Conservation (phyloP, 2,888 invertebrate species). For the Diaprepes abbreviatus region DNA sequence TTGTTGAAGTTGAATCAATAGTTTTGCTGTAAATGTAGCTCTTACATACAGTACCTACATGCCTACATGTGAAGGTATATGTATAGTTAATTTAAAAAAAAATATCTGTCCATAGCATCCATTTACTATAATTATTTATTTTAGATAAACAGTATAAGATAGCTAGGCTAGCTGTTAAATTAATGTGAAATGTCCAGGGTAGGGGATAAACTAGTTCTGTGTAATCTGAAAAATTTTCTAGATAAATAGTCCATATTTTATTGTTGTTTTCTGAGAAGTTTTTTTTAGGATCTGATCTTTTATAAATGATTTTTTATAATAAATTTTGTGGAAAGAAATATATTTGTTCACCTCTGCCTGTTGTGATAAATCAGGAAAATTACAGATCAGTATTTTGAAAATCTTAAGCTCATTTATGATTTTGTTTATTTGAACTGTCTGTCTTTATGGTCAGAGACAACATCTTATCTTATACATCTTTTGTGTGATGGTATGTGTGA, state of each 20-base stretch:
- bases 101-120: slow-evolving; percentile 55
- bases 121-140: slow-evolving; percentile 59
- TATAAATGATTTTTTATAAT: slow-evolving; percentile 41
- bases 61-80: slow-evolving; percentile 21
- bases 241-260: slow-evolving; percentile 34
- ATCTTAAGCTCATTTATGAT: slow-evolving; percentile 16
- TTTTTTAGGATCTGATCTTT: slow-evolving; percentile 41
- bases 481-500: slow-evolving; percentile 45
- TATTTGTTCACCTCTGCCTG: slow-evolving; percentile 59
- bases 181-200: slow-evolving; percentile 64
- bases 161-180: slow-evolving; percentile 58
- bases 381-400: slow-evolving; percentile 62
- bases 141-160: slow-evolving; percentile 57
- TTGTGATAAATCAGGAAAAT: slow-evolving; percentile 61
- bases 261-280: slow-evolving; percentile 41
- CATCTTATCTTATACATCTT: slow-evolving; percentile 27
- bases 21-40: slow-evolving; percentile 19
- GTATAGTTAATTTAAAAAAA: slow-evolving; percentile 53
- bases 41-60: slow-evolving; percentile 9
- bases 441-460: slow-evolving; percentile 53
- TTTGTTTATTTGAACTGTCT: slow-evolving; percentile 31
- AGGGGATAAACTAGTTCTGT: slow-evolving; percentile 59
- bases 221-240: slow-evolving; percentile 50
- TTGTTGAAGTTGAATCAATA: not conserved
- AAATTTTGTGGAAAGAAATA: not conserved